phyloP scores from a whole-genome alignment of 2,888 invertebrate species.

The Plebejus anna region DNA sequence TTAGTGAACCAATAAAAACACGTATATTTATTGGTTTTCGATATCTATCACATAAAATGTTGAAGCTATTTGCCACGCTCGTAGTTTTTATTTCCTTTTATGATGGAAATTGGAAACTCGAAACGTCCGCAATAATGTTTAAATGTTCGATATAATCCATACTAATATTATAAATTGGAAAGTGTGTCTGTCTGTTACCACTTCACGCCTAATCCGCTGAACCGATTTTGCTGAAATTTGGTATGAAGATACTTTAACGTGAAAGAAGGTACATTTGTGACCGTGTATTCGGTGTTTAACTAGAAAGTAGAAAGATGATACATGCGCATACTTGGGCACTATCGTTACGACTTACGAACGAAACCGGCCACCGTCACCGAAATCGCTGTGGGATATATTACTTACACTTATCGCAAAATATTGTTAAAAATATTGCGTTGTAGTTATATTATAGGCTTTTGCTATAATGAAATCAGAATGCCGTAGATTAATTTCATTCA shows the following conservation, averaged over 20 bases:
- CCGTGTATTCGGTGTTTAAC: too few relatives aligned
- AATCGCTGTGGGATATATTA: too few relatives aligned
- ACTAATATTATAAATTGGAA: neutral
- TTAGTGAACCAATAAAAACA: slow-evolving; percentile 19
- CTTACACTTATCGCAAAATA: too few relatives aligned
- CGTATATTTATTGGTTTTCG: slow-evolving; percentile 26
- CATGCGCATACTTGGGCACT: too few relatives aligned
- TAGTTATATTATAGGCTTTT: too few relatives aligned
- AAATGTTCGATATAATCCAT: slow-evolving; percentile 11
- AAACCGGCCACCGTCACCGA: too few relatives aligned
- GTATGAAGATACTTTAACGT: too few relatives aligned
- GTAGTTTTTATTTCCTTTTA: slow-evolving; percentile 16
- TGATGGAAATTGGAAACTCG: slow-evolving; percentile 18
- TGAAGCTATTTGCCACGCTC: slow-evolving; percentile 24
- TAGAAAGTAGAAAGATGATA: too few relatives aligned
- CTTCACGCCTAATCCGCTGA: neutral
- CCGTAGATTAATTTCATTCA: neutral
- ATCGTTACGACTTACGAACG: too few relatives aligned
- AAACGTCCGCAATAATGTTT: slow-evolving; percentile 10
- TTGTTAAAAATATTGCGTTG: too few relatives aligned
- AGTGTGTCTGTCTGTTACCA: neutral
- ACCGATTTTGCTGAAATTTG: neutral
- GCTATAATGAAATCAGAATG: too few relatives aligned
- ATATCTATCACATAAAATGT: slow-evolving; percentile 26
- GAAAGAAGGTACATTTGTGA: too few relatives aligned